Evolutionary conservation across 2,797 vertebrate species (phyloP), one percentile per base, ranked within the genome.

Genomic region (Sebastes flavidus): DNA sequence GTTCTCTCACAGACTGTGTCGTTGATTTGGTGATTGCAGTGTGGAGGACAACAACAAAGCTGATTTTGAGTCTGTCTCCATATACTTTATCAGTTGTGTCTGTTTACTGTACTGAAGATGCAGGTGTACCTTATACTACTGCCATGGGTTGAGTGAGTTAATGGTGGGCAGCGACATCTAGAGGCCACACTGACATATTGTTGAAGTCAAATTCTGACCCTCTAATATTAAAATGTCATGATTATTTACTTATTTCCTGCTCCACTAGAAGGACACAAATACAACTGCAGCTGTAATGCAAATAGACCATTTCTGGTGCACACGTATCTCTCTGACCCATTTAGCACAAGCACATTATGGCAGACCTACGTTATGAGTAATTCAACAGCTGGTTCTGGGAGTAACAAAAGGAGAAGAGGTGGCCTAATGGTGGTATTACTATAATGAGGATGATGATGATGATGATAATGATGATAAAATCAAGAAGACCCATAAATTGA

Each of bases 81-180:
- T 61, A 32, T 4, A 13, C 22, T 70, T 65, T 67, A 5, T 36
- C 5, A 69, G 52, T 22, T 77, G 38, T 70, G 54, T 61, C 20
- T 32, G 27, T 52, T 60, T 46, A 54, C 34, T 72, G 69, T 60
- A 60, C 30, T 3, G 7, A 16, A n/a, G n/a, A 62, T 78, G 29
- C 75, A 87, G 77, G 80, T 83, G 77, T 69, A 34, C 22, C 9
- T 34, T 67, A 6, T 5, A 2, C 38, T 24, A 0, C 29, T 6
- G 55, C 30, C 9, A 5, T 8, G 4, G 8, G 34, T 59, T 71
- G 9, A 81, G 54, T 71, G 9, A 81, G 54, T 66, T 74, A 36
- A 58, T 65, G 75, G 90, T 88, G 2, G 80, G 38, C 83, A 86
- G 72, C 22, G 90, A 82, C 93, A 90, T 75, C 94, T 90, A 81